Evolutionary conservation across 2,888 invertebrate species (phyloP).

Genomic region (Agrochola circellaris): DNA sequence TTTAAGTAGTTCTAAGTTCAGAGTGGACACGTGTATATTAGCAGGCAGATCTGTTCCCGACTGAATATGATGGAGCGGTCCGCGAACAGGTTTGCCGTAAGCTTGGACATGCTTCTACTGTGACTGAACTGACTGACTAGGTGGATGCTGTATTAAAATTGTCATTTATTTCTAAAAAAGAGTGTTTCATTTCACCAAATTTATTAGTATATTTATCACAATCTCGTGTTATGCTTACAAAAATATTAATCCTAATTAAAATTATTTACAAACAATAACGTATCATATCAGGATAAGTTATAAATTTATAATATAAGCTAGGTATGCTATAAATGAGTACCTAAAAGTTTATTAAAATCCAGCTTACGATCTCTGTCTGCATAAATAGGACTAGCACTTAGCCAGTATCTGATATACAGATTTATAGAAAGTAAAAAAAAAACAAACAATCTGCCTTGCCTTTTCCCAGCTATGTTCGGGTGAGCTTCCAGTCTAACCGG

Average conservation of each 20-base stretch:
- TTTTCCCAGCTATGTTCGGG: too few species aligned
- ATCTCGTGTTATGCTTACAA: constrained; percentile 4
- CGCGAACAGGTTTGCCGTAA: constrained; percentile 34
- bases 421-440: background rate
- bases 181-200: constrained; percentile 64
- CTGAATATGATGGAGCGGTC: constrained; percentile 14
- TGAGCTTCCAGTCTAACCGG: too few species aligned
- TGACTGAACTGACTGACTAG: constrained; percentile 80
- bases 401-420: background rate
- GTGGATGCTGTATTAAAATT: constrained; percentile 80
- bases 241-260: constrained; percentile 12
- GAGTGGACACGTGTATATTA: constrained; percentile 52
- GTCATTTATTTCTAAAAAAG: constrained; percentile 55
- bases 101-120: constrained; percentile 56
- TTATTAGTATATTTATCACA: constrained; percentile 19
- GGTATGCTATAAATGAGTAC: background rate
- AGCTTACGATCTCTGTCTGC: background rate
- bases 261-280: constrained; percentile 15
- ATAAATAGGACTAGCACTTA: background rate
- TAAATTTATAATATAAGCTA: background rate
- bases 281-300: background rate
- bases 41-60: constrained; percentile 47
- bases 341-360: background rate
- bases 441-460: too few species aligned
- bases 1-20: constrained; percentile 66